phyloP scores from a whole-genome alignment of 2,797 vertebrate genomes.

The Lerista edwardsae region DNA sequence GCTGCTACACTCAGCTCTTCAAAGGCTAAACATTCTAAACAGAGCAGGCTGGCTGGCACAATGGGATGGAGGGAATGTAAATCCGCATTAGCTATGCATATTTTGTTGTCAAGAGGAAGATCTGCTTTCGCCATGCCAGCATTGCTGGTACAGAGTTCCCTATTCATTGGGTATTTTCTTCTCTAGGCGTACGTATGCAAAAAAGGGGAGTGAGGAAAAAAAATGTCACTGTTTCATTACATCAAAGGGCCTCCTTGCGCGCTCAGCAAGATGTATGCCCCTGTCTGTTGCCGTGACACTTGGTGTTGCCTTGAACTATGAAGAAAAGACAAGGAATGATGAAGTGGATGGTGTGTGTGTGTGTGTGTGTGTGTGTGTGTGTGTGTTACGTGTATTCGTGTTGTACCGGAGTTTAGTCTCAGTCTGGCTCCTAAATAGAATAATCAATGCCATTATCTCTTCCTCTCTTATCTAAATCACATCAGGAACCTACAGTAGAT shows the following conservation, averaged over 20 bases:
- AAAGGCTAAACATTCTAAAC: slow-evolving; percentile 38
- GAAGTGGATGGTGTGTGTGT: slow-evolving; percentile 55
- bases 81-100: slow-evolving; percentile 48
- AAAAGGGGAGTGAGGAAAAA: slow-evolving; percentile 15
- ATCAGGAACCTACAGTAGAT: slow-evolving; percentile 76
- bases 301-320: slow-evolving; percentile 55
- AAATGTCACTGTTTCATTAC: background rate
- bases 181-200: slow-evolving; percentile 42
- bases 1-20: slow-evolving; percentile 21
- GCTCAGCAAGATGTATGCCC: slow-evolving; percentile 71
- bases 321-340: slow-evolving; percentile 69
- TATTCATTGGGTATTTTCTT: slow-evolving; percentile 37
- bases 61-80: background rate
- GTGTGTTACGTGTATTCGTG: too few species aligned
- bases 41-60: slow-evolving; percentile 30
- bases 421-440: slow-evolving; percentile 81
- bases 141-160: slow-evolving; percentile 38
- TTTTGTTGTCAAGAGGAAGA: slow-evolving; percentile 34
- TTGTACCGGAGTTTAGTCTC: slow-evolving; percentile 77
- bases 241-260: slow-evolving; percentile 34
- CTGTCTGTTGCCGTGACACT: slow-evolving; percentile 53
- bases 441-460: slow-evolving; percentile 86
- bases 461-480: slow-evolving; percentile 84
- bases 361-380: background rate
- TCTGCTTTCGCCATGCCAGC: slow-evolving; percentile 12